Evolutionary conservation across 1,140 invertebrate genomes (phyloP).

Genomic region (Hycleus phaleratus): DNA sequence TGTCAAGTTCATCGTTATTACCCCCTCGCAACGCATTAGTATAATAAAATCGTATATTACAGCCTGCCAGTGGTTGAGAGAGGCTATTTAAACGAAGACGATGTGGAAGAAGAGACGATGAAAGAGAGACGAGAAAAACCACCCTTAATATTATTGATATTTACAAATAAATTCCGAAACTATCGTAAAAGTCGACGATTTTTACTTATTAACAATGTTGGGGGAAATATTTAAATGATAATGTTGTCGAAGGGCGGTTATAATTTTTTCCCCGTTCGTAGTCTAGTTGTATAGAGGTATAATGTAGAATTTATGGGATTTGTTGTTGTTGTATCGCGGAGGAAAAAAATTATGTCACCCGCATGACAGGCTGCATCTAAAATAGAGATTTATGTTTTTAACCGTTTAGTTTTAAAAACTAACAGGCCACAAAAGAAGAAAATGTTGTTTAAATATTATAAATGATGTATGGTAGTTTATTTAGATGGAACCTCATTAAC

Average conservation of each 20-base stretch:
- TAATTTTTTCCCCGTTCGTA: background rate
- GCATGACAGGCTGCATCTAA: too few species aligned
- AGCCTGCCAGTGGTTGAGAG: constrained; percentile 9
- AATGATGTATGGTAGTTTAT: background rate
- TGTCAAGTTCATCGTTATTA: constrained; percentile 19
- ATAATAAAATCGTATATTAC: constrained; percentile 27
- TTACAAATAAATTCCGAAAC: constrained; percentile 18
- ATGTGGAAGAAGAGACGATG: constrained; percentile 7
- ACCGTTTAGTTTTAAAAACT: too few species aligned
- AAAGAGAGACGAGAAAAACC: constrained; percentile 6
- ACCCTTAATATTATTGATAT: constrained; percentile 11
- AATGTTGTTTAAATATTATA: too few species aligned
- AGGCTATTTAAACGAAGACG: constrained; percentile 1
- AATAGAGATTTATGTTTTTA: too few species aligned
- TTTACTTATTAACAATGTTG: background rate
- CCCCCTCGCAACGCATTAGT: constrained; percentile 21
- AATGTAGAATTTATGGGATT: too few species aligned
- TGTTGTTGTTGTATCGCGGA: too few species aligned
- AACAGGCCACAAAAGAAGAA: too few species aligned
- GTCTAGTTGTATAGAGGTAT: too few species aligned
- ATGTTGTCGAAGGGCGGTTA: constrained; percentile 1
- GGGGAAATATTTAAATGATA: constrained; percentile 11
- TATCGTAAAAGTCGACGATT: constrained; percentile 21
- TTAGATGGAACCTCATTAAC: background rate
- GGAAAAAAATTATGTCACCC: too few species aligned